Conservation (phyloP, 2,888 invertebrate species). For the Globia sparganii region DNA sequence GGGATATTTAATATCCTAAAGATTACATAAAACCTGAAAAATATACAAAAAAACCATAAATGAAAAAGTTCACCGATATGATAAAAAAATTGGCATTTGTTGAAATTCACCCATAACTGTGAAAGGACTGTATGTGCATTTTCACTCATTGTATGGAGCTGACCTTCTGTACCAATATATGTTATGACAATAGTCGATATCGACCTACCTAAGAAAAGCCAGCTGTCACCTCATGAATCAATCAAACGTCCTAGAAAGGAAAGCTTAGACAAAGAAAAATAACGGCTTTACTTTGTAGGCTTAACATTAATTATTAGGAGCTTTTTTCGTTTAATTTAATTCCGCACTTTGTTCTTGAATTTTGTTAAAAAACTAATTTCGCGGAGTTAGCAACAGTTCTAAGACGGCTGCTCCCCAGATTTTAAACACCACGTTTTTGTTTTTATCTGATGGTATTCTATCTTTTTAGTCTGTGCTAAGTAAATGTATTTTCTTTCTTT, state of each 20-base stretch:
- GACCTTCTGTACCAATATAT: too few relatives aligned
- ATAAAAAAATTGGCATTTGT: too few relatives aligned
- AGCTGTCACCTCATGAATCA: constrained; percentile 24
- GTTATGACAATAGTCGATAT: background rate
- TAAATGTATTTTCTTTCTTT: too few relatives aligned
- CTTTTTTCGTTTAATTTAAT: constrained; percentile 22
- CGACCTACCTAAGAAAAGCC: constrained; percentile 7
- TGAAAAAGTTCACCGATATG: too few relatives aligned
- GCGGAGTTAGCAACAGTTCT: background rate
- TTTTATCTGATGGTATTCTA: too few relatives aligned
- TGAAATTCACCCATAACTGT: too few relatives aligned
- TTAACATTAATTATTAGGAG: constrained; percentile 13
- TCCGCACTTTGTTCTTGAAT: background rate
- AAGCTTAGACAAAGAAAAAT: constrained; percentile 1
- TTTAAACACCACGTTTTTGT: background rate
- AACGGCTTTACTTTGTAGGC: background rate
- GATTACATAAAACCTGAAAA: too few relatives aligned
- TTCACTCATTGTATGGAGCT: background rate
- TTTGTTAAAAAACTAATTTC: background rate
- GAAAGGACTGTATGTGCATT: too few relatives aligned
- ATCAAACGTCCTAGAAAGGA: constrained; percentile 17
- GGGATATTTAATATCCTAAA: too few relatives aligned
- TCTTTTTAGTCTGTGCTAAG: too few relatives aligned
- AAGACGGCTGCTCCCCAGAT: fast-evolving
- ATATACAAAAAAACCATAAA: too few relatives aligned